Percentiles rank a stretch among this genome's conserved stretches.
Conservation (phyloP, 2,888 invertebrate genomes). For the Eristalis tenax region DNA sequence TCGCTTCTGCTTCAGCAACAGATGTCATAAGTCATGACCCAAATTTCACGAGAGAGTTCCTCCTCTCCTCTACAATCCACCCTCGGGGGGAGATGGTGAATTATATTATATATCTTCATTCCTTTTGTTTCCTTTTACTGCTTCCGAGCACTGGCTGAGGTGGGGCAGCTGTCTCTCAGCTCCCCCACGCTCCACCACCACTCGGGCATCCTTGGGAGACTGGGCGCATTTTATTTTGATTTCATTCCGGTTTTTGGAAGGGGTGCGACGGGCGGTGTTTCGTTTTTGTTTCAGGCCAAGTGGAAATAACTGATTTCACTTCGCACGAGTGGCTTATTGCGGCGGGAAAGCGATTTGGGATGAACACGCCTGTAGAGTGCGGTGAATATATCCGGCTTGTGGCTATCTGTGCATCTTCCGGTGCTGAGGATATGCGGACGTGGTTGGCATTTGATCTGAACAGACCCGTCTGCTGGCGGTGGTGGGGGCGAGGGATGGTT, state of each 20-base stretch:
- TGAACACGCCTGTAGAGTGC: not conserved
- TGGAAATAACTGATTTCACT: slow-evolving; percentile 55
- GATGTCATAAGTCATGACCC: slow-evolving; percentile 72
- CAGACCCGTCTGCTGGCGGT: not conserved
- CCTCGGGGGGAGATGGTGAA: slow-evolving; percentile 12
- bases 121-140: slow-evolving; percentile 37
- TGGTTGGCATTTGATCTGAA: not conserved
- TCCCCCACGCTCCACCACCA: not conserved
- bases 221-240: slow-evolving; percentile 43
- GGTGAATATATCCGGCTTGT: not conserved
- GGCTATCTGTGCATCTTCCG: slow-evolving; percentile 1
- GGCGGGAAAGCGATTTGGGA: slow-evolving; percentile 17
- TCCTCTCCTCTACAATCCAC: not conserved
- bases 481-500: not conserved
- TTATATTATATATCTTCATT: slow-evolving; percentile 56
- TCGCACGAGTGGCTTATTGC: slow-evolving; percentile 24
- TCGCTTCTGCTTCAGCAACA: slow-evolving; percentile 61
- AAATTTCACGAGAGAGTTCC: slow-evolving; percentile 59
- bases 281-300: slow-evolving; percentile 43
- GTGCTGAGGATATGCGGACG: not conserved
- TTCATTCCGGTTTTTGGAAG: slow-evolving; percentile 31
- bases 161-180: not conserved
- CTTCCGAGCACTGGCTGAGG: not conserved
- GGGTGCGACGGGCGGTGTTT: not conserved
- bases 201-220: not conserved